phyloP scores from a whole-genome alignment of 2,113 vertebrate genomes.

The Gopherus evgoodei region DNA sequence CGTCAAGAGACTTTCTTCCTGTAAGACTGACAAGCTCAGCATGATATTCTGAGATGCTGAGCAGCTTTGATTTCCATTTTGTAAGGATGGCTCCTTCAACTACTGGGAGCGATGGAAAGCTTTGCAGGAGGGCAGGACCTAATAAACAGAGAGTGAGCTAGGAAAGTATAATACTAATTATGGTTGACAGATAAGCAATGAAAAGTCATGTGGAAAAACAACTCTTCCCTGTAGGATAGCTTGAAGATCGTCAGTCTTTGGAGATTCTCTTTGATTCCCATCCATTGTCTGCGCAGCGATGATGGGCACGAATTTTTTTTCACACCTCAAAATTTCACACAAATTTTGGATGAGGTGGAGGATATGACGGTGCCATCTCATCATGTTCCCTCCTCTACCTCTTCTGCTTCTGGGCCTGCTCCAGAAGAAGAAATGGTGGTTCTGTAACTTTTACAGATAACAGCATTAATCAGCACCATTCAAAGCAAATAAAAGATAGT shows the following conservation, averaged over 20 bases:
- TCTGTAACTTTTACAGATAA: no score
- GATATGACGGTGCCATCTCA: background rate
- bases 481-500: no score
- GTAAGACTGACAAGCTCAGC: background rate
- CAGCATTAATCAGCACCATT: no score
- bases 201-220: background rate
- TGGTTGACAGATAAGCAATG: background rate
- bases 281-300: background rate
- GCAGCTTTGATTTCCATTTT: background rate
- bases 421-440: no score
- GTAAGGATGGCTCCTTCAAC: background rate
- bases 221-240: background rate
- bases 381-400: background rate
- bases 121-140: background rate
- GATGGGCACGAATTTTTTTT: background rate
- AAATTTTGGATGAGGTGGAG: background rate
- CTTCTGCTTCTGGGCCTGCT: no score
- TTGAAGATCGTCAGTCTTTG: background rate
- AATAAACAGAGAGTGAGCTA: background rate
- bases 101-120: slow-evolving; percentile 1
- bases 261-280: background rate
- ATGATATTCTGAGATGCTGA: background rate
- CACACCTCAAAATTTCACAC: no score
- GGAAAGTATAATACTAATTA: background rate
- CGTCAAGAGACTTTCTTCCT: slow-evolving; percentile 22